These are phyloP conservation scores for Phrynosoma platyrhinos DNA, from an alignment of 2,113 vertebrate species.

Conservation along the genomic window DNA sequence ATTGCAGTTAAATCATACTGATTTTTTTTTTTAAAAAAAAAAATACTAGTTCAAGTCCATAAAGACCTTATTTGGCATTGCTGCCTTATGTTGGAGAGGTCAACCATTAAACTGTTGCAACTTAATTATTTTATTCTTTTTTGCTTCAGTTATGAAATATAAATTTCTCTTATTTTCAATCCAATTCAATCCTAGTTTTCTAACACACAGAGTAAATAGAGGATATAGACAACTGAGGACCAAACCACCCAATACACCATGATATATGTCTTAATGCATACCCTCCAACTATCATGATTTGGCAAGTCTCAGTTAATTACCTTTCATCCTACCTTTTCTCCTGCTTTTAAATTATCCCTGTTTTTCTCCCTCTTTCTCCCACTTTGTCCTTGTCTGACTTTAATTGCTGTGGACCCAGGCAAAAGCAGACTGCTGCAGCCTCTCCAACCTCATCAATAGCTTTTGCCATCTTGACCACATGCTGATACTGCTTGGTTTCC, in stretches of 20 bases:
- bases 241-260: background rate
- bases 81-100: background rate
- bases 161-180: too few relatives aligned
- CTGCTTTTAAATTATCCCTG: too few relatives aligned
- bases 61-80: slow-evolving; percentile 1
- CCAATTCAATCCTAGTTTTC: background rate
- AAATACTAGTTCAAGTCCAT: background rate
- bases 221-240: background rate
- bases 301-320: too few relatives aligned
- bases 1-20: background rate
- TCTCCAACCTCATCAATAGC: too few relatives aligned
- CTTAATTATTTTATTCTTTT: background rate
- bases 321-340: too few relatives aligned
- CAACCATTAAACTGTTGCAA: background rate
- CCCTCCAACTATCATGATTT: too few relatives aligned
- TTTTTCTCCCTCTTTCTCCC: too few relatives aligned
- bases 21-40: background rate
- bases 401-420: too few relatives aligned
- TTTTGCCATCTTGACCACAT: too few relatives aligned
- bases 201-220: background rate
- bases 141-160: background rate
- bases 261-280: background rate
- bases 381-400: too few relatives aligned
- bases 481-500: too few relatives aligned
- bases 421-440: too few relatives aligned